phyloP scores from a whole-genome alignment of 2,113 vertebrate genomes.

The Zosterops lateralis region DNA sequence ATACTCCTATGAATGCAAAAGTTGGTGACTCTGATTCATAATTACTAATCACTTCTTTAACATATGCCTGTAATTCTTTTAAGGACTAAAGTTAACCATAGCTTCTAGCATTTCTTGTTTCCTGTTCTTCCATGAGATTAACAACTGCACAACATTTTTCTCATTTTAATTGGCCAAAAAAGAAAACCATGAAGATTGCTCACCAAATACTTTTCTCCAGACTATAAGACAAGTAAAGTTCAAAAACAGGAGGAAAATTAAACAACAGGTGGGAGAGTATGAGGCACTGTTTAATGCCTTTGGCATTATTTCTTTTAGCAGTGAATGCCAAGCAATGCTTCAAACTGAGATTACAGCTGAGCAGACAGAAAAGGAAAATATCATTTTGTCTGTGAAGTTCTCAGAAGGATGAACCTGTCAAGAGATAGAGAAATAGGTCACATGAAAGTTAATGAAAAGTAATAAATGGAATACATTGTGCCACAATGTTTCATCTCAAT shows the following conservation, averaged over 20 bases:
- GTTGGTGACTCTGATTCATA: background rate
- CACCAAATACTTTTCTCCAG: background rate
- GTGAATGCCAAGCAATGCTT: constrained; percentile 60
- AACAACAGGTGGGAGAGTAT: background rate
- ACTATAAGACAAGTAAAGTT: background rate
- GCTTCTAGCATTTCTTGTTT: background rate
- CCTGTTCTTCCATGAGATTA: background rate
- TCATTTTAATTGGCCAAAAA: background rate
- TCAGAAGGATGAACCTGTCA: constrained; percentile 67
- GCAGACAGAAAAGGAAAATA: constrained; percentile 25
- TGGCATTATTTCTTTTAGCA: constrained; percentile 32
- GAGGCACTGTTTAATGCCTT: background rate
- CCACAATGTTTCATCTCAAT: constrained; percentile 58
- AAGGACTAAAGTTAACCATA: background rate
- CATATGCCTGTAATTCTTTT: background rate
- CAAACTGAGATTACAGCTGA: constrained; percentile 61
- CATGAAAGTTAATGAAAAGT: constrained; percentile 56
- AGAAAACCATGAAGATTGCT: background rate
- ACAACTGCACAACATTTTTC: background rate
- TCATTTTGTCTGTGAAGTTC: constrained; percentile 58
- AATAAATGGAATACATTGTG: constrained; percentile 50
- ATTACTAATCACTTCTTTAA: background rate
- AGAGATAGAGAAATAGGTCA: constrained; percentile 62
- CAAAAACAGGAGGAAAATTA: background rate
- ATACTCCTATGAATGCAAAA: background rate